These are phyloP conservation scores for Myotis lucifugus DNA, from an alignment of 2,113 vertebrate species.

Conservation along the genomic window DNA sequence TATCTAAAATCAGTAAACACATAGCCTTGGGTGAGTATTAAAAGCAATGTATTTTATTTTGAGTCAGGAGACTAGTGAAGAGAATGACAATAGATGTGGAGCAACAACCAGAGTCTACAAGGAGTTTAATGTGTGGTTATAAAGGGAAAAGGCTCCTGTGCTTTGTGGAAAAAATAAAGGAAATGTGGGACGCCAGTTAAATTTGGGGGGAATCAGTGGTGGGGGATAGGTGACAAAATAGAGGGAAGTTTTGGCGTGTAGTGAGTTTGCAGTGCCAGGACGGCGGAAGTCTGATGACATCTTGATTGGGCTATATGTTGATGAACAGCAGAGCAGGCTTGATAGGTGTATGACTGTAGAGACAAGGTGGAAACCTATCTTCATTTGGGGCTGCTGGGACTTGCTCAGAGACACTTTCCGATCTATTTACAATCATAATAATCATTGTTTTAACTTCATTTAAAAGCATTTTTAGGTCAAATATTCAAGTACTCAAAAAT, in stretches of 20 bases:
- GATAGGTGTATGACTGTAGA: background rate
- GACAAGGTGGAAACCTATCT: background rate
- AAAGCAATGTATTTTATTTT: background rate
- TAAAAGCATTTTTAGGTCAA: slow-evolving; percentile 48
- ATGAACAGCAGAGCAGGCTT: background rate
- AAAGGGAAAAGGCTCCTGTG: background rate
- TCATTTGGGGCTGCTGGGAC: background rate
- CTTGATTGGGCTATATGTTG: background rate
- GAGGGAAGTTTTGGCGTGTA: background rate
- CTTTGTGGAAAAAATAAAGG: background rate
- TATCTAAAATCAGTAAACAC: background rate
- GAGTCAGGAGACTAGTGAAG: background rate
- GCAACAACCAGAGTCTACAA: background rate
- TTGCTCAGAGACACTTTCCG: background rate
- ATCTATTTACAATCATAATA: background rate
- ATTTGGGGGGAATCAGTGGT: background rate
- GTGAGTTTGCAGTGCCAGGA: background rate
- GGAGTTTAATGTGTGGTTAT: background rate
- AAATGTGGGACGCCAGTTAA: background rate
- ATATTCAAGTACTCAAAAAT: background rate
- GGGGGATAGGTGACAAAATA: background rate
- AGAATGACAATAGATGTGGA: background rate
- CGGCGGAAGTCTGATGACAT: background rate
- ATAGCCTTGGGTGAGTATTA: background rate
- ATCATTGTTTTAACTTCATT: slow-evolving; percentile 28